These are phyloP conservation scores for Ophioninae sp. DNA, from an alignment of 2,888 invertebrate species.

Conservation along the genomic window DNA sequence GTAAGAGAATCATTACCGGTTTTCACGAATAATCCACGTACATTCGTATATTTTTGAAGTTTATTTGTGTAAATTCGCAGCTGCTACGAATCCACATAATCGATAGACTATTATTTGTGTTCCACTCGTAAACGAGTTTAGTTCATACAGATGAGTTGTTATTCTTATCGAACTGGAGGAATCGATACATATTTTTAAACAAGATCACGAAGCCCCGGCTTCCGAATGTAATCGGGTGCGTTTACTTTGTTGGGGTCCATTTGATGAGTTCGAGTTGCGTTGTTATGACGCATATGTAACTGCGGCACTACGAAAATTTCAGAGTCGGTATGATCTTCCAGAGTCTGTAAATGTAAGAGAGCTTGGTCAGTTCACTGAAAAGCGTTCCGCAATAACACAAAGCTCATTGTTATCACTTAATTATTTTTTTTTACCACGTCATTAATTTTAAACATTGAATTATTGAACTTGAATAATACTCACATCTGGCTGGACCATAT, in stretches of 20 bases:
- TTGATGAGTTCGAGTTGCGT: background rate
- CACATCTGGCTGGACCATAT: conserved; percentile 28
- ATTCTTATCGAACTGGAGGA: background rate
- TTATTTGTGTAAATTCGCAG: conserved; percentile 16
- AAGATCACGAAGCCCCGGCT: conserved; percentile 47
- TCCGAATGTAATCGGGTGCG: conserved; percentile 18
- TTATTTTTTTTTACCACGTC: background rate
- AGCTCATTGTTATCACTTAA: background rate
- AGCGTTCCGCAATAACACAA: background rate
- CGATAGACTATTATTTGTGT: background rate
- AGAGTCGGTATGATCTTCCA: conserved; percentile 46
- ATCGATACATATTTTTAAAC: conserved; percentile 8
- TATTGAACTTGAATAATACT: conserved; percentile 14
- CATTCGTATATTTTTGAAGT: background rate
- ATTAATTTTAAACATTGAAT: background rate
- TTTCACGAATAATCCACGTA: background rate
- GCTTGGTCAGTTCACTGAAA: background rate
- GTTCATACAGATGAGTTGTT: conserved; percentile 2
- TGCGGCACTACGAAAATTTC: conserved; percentile 12
- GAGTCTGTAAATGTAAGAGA: conserved; percentile 39
- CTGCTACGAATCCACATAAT: conserved; percentile 1
- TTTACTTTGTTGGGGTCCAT: background rate
- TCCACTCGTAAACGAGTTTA: background rate
- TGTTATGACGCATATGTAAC: background rate
- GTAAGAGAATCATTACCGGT: background rate